Evolutionary conservation across 2,797 vertebrate species (phyloP).

Genomic region (Alosa sapidissima): DNA sequence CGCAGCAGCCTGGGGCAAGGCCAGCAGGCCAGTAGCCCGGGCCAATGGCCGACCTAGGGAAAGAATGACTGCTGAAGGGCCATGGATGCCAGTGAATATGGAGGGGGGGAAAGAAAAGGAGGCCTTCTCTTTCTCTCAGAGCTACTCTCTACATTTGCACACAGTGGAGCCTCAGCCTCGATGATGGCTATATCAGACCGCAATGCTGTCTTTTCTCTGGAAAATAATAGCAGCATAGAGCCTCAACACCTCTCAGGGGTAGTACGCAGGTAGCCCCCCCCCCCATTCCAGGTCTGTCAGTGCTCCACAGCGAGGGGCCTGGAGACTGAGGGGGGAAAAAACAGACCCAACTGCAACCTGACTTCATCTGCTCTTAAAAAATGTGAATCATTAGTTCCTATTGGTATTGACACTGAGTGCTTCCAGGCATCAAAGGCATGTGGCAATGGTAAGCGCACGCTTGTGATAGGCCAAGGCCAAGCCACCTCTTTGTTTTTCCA

Average conservation of each 20-base stretch:
- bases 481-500: constrained; percentile 9
- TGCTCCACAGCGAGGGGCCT: background rate
- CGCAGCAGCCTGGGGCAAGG: background rate
- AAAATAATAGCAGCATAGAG: background rate
- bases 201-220: constrained; percentile 5
- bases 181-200: background rate
- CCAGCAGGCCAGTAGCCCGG: background rate
- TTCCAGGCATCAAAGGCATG: constrained; percentile 4
- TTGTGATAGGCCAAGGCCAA: background rate
- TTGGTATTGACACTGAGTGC: background rate
- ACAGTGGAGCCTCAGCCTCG: background rate
- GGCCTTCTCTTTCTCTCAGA: background rate
- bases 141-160: background rate
- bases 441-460: background rate
- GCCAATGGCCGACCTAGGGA: background rate
- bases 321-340: background rate
- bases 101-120: background rate
- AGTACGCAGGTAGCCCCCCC: background rate
- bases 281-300: background rate
- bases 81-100: background rate
- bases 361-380: constrained; percentile 16
- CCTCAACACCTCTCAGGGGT: background rate
- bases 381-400: constrained; percentile 12
- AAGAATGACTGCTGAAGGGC: constrained; percentile 12
- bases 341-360: background rate